Evolutionary conservation across 2,113 vertebrate species (phyloP).

Genomic region (Eulacestoma nigropectus): DNA sequence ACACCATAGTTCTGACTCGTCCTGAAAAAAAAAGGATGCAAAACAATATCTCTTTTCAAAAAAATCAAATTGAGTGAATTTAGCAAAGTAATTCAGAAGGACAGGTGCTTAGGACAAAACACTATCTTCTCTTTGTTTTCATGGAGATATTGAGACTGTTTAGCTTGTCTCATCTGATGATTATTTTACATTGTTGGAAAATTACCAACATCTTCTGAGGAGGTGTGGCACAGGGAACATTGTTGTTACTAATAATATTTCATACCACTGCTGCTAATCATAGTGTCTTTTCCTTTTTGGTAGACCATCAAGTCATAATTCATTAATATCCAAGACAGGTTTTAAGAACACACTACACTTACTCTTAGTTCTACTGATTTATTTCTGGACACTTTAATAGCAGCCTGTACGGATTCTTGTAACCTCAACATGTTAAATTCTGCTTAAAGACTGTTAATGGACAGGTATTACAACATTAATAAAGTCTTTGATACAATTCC

Average conservation of each 20-base stretch:
- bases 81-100: not conserved
- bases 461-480: conserved; percentile 18
- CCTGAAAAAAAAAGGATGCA: not conserved
- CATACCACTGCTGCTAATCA: not conserved
- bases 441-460: not conserved
- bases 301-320: not conserved
- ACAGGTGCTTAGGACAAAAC: not conserved
- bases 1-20: not conserved
- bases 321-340: not conserved
- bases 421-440: not conserved
- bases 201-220: not conserved
- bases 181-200: not conserved
- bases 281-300: not conserved
- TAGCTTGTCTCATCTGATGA: not conserved
- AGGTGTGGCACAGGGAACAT: not conserved
- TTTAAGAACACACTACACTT: conserved; percentile 21
- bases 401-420: not conserved
- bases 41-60: not conserved
- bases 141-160: not conserved
- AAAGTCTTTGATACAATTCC: conserved; percentile 8
- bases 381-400: not conserved
- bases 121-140: not conserved
- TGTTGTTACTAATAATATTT: not conserved
- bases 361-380: not conserved
- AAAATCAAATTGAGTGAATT: not conserved